Base-by-base conservation (phyloP, 2,888 invertebrate genomes). In the Sesamia inferens region DNA sequence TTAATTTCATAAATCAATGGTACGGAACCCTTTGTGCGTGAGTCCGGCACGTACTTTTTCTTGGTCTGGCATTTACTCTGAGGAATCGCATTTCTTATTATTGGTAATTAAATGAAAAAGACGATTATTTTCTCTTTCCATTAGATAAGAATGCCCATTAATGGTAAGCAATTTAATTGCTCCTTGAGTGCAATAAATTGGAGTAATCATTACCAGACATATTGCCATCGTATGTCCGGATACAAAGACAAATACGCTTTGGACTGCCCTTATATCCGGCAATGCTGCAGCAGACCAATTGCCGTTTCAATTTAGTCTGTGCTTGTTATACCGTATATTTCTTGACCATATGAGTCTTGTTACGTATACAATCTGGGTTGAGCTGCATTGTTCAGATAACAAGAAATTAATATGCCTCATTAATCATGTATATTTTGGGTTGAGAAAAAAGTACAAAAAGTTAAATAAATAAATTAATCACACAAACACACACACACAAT, bases 181-280 rank as follows among this genome's bases (percentile, higher is more conserved):
- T 10, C n/a, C 24, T 54, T 61, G 68, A 76, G 11, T 42, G 24
- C 14, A 61, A 77, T 77, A 14, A 68, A 69, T 61, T 75, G 39
- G 5, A 61, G 47, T 39, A 48, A 69, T 62, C n/a, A 42, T 48
- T 55, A 77, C 42, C 39, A 39, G 39, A 5, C 39, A 39, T 39
- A 7, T 39, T 39, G 39, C 39, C 39, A 39, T 4, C 39, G 39
- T 39, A 39, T 39, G 39, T 39, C 39, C 39, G 39, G 39, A 39
- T 39, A 6, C 7, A 39, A 39, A 39, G 39, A 7, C 39, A 39
- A 39, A 6, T 7, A 5, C 39, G 39, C 7, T 4, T 39, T 39
- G 39, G 39, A 39, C 5, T 39, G 39, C 7, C 39, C 39, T 5
- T 39, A 39, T 39, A 39, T 39, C 39, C 39, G 39, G 5, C 39